Evolutionary conservation across 2,888 invertebrate species (phyloP), one percentile per base, ranked within the genome.

Genomic region (Hymenopus coronatus): DNA sequence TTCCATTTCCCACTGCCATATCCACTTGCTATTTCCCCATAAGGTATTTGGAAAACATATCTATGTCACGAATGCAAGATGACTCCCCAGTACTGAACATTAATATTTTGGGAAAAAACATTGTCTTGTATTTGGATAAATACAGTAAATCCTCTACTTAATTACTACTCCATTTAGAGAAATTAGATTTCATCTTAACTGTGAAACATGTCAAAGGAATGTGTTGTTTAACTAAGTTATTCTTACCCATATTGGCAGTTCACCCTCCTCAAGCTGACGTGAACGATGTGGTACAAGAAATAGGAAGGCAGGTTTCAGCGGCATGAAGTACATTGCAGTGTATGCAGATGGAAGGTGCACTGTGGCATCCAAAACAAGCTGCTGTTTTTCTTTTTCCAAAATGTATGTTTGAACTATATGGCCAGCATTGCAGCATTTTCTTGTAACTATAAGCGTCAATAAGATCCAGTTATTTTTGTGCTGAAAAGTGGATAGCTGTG

Each of bases 271-370:
- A 8, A 88, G 28, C 33, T 89, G 89, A 81, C 88, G 28, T 12
- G 89, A 89, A 25, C 40, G n/a, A 30, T 88, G 88, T 14, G 89
- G 89, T 15, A 88, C 84, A 20, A 54, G 85, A 82, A 81, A 88
- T 25, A 54, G 1, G 6, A 20, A 15, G 20, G 20, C 54, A 70
- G 20, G 25, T 6, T 20, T 25, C 20, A 70, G 54, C 4, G 54
- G 54, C 15, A 20, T 6, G 6, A 15, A 70, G 54, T 70, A 70
- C 2, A 70, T 70, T 2, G 54, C 54, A 20, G 54, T 20, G 54
- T 70, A 70, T 3, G 54, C 20, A 25, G 20, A 15, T 20, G 54
- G 25, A 70, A 70, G 25, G 20, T 70, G 54, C 54, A 70, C 20
- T 70, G 14, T 20, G 20, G 54, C 54, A 70, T 25, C 8, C 6